Evolutionary conservation across 1,140 invertebrate species (phyloP).

Genomic region (Drosophila truncata): DNA sequence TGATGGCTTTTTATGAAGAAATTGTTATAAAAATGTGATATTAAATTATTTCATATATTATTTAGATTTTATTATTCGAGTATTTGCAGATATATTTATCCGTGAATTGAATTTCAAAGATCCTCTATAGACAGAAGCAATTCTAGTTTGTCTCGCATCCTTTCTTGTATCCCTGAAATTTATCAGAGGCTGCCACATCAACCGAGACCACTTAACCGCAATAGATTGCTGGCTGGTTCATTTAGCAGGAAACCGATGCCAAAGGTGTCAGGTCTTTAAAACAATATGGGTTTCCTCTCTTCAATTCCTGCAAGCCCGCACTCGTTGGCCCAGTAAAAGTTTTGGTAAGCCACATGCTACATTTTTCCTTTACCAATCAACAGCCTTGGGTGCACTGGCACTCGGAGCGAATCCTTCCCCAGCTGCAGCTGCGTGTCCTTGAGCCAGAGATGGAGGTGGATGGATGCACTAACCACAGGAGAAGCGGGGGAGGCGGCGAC

Average conservation of each 20-base stretch:
- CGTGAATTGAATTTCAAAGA: no score
- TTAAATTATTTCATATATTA: no score
- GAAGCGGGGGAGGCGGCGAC: no score
- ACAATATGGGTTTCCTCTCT: slow-evolving; percentile 24
- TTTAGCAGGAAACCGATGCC: slow-evolving; percentile 33
- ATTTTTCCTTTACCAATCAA: slow-evolving; percentile 65
- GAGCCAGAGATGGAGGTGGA: slow-evolving; percentile 6
- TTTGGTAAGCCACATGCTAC: slow-evolving; percentile 62
- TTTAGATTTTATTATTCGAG: no score
- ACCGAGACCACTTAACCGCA: slow-evolving; percentile 40
- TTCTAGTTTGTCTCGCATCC: not conserved
- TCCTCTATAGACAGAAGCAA: not conserved
- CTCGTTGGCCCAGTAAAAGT: slow-evolving; percentile 44
- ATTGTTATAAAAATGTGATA: not conserved
- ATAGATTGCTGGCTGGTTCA: slow-evolving; percentile 18
- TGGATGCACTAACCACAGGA: slow-evolving; percentile 11
- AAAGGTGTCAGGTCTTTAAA: slow-evolving; percentile 61
- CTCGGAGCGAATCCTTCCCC: slow-evolving; percentile 36
- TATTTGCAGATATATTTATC: no score
- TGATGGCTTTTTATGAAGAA: not conserved
- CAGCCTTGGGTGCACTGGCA: slow-evolving; percentile 64
- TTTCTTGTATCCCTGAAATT: not conserved
- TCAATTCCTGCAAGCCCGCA: slow-evolving; percentile 1
- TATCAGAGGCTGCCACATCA: slow-evolving; percentile 17
- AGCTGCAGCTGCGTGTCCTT: slow-evolving; percentile 44